Percentiles rank a stretch among this genome's conserved stretches.
phyloP scores from a whole-genome alignment of 2,888 invertebrate species.

The Sphaerophoria rueppellii region DNA sequence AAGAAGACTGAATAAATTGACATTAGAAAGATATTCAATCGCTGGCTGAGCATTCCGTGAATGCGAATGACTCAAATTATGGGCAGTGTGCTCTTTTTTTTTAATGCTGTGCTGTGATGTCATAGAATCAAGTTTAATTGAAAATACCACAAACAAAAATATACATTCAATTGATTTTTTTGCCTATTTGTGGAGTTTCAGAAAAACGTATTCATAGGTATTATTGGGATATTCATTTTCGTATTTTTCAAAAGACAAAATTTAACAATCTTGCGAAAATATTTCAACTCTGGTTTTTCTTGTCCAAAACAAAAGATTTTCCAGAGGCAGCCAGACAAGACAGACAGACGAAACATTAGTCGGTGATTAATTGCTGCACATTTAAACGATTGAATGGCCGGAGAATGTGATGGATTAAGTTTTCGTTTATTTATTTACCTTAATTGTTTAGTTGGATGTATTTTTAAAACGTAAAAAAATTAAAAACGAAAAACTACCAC shows the following conservation, averaged over 20 bases:
- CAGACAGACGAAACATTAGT: slow-evolving; percentile 13
- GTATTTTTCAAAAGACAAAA: background rate
- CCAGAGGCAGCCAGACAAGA: background rate
- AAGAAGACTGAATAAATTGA: background rate
- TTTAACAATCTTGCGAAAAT: background rate
- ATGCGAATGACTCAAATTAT: slow-evolving; percentile 59
- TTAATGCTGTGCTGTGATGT: slow-evolving; percentile 65
- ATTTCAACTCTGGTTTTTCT: background rate
- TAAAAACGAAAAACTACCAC: slow-evolving; percentile 57
- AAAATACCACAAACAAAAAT: slow-evolving; percentile 14
- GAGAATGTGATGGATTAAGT: background rate
- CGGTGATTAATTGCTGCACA: slow-evolving; percentile 2
- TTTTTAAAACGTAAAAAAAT: slow-evolving; percentile 59
- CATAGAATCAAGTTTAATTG: slow-evolving; percentile 45
- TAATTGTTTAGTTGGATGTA: slow-evolving; percentile 37
- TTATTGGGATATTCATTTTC: background rate
- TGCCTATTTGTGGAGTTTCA: background rate
- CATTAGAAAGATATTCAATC: background rate
- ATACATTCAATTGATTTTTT: slow-evolving; percentile 56
- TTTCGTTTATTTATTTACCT: slow-evolving; percentile 51
- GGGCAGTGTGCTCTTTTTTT: slow-evolving; percentile 35
- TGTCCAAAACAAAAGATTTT: slow-evolving; percentile 14
- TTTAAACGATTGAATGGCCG: background rate
- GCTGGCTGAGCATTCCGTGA: no score
- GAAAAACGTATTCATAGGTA: background rate